These are phyloP conservation scores for Drosophila orosa DNA, from an alignment of 1,140 invertebrate species.

Conservation along the genomic window DNA sequence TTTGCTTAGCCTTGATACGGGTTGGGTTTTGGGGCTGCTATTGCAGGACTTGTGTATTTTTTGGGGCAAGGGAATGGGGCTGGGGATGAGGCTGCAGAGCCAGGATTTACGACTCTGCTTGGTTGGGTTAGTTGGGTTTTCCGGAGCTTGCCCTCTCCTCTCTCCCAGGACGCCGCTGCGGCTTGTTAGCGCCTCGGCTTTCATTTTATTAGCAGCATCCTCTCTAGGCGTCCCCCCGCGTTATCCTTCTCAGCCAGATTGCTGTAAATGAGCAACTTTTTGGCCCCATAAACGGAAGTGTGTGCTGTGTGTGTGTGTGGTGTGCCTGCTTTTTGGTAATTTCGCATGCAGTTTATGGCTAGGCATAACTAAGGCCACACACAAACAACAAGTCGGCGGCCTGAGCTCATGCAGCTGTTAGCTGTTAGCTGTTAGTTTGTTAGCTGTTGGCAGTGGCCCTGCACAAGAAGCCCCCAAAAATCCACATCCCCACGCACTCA, in stretches of 20 bases:
- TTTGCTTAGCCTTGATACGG: slow-evolving; percentile 60
- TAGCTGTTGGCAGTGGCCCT: slow-evolving; percentile 25
- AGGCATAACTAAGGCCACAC: slow-evolving; percentile 50
- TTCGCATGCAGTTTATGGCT: slow-evolving; percentile 79
- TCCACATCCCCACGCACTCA: background rate
- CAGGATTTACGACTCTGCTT: slow-evolving; percentile 70
- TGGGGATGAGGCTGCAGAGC: slow-evolving; percentile 31
- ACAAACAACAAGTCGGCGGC: slow-evolving; percentile 26
- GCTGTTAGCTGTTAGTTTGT: slow-evolving; percentile 10
- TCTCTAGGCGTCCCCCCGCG: slow-evolving; percentile 1
- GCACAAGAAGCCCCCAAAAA: slow-evolving; percentile 28
- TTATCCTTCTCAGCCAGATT: slow-evolving; percentile 42
- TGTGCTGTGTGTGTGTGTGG: slow-evolving; percentile 8
- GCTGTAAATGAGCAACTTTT: slow-evolving; percentile 71
- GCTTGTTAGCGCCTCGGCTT: slow-evolving; percentile 70
- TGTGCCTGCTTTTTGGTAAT: slow-evolving; percentile 69
- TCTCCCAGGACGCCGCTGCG: slow-evolving; percentile 22
- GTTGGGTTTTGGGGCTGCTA: slow-evolving; percentile 13
- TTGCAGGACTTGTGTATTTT: slow-evolving; percentile 29
- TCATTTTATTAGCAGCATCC: slow-evolving; percentile 72
- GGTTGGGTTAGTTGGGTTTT: slow-evolving; percentile 50
- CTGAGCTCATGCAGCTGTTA: slow-evolving; percentile 59
- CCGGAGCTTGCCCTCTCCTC: slow-evolving; percentile 8
- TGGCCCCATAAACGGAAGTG: slow-evolving; percentile 29
- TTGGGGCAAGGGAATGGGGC: background rate